Percentiles rank a stretch among this genome's conserved stretches.
These are phyloP conservation scores for Malurus leucopterus DNA, from an alignment of 2,797 vertebrate species.

Conservation along the genomic window DNA sequence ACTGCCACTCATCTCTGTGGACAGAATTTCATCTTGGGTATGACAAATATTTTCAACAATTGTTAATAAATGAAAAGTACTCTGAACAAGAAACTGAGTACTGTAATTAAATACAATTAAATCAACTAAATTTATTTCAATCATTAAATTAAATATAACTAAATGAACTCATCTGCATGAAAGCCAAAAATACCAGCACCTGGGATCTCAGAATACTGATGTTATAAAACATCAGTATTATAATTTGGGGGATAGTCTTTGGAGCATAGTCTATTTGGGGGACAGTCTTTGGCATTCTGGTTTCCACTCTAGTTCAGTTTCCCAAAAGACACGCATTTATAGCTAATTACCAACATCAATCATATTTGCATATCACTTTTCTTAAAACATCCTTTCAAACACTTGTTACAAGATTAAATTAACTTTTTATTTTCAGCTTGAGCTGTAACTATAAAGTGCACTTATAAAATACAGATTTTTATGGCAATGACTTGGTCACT, in stretches of 20 bases:
- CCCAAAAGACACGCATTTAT: slow-evolving; percentile 26
- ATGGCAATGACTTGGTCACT: not conserved
- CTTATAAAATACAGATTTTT: not conserved
- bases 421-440: not conserved
- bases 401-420: not conserved
- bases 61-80: not conserved
- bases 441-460: not conserved
- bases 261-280: not conserved
- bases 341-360: slow-evolving; percentile 14
- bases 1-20: not conserved
- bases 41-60: slow-evolving; percentile 6
- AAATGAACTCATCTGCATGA: slow-evolving; percentile 15
- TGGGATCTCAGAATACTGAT: slow-evolving; percentile 17
- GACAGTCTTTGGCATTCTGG: not conserved
- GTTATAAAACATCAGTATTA: not conserved
- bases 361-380: slow-evolving; percentile 23
- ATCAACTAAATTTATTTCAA: slow-evolving; percentile 16
- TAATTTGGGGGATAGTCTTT: not conserved
- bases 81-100: not conserved
- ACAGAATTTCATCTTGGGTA: not conserved
- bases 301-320: slow-evolving; percentile 18
- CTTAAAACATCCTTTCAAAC: slow-evolving; percentile 14
- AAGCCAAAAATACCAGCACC: slow-evolving; percentile 37
- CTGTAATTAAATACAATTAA: slow-evolving; percentile 37
- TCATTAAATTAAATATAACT: slow-evolving; percentile 47